phyloP scores from a whole-genome alignment of 2,113 vertebrate genomes.

The Trichomycterus rosablanca region DNA sequence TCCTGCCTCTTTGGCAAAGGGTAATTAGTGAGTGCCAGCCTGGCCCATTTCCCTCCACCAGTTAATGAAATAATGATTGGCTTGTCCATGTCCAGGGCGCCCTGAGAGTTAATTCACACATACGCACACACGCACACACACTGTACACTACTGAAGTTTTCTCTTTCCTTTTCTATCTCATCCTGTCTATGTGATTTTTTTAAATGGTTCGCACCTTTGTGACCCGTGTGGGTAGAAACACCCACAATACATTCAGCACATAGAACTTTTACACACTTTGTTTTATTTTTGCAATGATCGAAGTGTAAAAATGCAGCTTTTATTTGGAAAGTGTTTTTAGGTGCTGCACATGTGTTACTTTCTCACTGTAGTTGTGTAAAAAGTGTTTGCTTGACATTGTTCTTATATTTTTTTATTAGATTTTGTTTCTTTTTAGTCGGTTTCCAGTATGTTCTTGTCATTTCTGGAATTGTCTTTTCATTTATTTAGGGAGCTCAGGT shows the following conservation, averaged over 20 bases:
- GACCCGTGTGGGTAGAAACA: slow-evolving; percentile 32
- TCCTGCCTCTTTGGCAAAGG: slow-evolving; percentile 58
- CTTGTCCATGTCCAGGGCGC: slow-evolving; percentile 74
- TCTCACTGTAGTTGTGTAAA: too few species aligned
- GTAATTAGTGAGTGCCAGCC: slow-evolving; percentile 73
- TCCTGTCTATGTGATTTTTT: slow-evolving; percentile 27
- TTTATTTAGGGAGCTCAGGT: too few species aligned
- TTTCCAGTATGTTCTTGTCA: too few species aligned
- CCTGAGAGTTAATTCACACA: slow-evolving; percentile 70
- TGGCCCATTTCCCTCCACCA: slow-evolving; percentile 66
- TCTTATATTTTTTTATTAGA: too few species aligned
- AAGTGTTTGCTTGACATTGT: too few species aligned
- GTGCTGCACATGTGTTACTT: too few species aligned
- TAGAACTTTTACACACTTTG: not conserved
- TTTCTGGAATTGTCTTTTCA: too few species aligned
- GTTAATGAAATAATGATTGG: slow-evolving; percentile 78
- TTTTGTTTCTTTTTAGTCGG: too few species aligned
- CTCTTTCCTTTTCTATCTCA: slow-evolving; percentile 10
- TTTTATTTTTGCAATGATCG: slow-evolving; percentile 12
- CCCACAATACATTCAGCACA: slow-evolving; percentile 24
- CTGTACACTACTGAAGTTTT: slow-evolving; percentile 14
- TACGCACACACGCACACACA: slow-evolving; percentile 27
- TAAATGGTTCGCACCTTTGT: slow-evolving; percentile 32
- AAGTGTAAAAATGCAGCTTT: too few species aligned
- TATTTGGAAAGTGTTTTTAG: too few species aligned